phyloP scores from a whole-genome alignment of 2,113 vertebrate species.

The Etia nguti region DNA sequence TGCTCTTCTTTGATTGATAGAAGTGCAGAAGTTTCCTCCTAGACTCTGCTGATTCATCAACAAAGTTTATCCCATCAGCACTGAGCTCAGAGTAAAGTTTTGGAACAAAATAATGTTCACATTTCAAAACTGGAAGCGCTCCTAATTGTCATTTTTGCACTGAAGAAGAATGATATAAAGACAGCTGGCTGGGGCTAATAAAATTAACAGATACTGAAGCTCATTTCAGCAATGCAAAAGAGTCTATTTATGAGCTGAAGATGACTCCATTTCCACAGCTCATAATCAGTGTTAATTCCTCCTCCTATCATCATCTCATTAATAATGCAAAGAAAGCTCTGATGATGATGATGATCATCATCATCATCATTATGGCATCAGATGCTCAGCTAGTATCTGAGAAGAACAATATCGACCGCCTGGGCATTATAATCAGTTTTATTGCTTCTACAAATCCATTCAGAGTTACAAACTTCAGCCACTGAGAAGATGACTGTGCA shows the following conservation, averaged over 20 bases:
- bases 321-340: constrained; percentile 31
- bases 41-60: neutral
- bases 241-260: constrained; percentile 37
- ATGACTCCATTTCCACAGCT: constrained; percentile 28
- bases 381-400: constrained; percentile 19
- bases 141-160: neutral
- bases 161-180: neutral
- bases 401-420: neutral
- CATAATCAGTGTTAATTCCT: constrained; percentile 25
- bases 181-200: constrained; percentile 1
- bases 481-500: neutral
- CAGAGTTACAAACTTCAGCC: neutral
- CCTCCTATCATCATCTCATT: constrained; percentile 32
- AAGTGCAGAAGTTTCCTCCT: neutral
- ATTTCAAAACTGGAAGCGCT: neutral
- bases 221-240: neutral
- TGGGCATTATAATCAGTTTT: neutral
- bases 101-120: neutral
- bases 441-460: neutral
- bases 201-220: neutral
- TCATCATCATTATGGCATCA: neutral
- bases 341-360: neutral
- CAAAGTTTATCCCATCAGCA: neutral
- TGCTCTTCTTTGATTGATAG: neutral
- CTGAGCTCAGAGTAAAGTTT: neutral